Evolutionary conservation across 2,797 vertebrate species (phyloP).

Genomic region (Potorous gilbertii): DNA sequence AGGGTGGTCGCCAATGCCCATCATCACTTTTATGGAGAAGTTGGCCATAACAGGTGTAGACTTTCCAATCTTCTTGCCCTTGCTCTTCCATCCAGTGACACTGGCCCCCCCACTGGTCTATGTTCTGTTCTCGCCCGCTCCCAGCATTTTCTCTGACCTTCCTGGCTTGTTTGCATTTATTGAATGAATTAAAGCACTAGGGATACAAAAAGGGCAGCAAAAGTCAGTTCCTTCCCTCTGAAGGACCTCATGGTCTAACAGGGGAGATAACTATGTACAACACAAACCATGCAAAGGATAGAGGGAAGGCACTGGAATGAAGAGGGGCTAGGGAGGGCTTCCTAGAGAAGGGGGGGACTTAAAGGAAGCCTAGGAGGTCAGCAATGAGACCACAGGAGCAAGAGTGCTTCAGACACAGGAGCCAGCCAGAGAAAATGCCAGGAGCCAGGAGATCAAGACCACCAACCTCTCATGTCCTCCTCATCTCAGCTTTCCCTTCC

Average conservation of each 20-base stretch:
- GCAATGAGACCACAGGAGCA: too few relatives aligned
- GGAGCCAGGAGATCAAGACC: not conserved
- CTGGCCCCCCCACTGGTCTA: not conserved
- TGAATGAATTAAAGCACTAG: not conserved
- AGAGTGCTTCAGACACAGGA: too few relatives aligned
- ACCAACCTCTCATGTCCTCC: too few relatives aligned
- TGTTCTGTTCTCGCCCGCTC: not conserved
- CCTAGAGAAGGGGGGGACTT: too few relatives aligned
- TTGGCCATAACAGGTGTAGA: not conserved
- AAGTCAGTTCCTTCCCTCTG: not conserved
- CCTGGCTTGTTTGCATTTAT: not conserved
- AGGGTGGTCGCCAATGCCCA: not conserved
- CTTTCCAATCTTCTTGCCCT: not conserved
- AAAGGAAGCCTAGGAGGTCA: too few relatives aligned
- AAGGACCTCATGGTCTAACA: too few relatives aligned
- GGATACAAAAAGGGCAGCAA: not conserved
- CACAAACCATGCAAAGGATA: too few relatives aligned
- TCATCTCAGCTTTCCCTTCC: not conserved
- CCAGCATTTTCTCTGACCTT: not conserved
- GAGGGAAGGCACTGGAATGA: not conserved
- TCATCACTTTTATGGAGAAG: not conserved
- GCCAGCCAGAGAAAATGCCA: not conserved
- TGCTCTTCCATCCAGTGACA: not conserved
- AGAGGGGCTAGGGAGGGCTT: not conserved
- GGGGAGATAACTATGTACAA: not conserved